Percentiles rank a stretch among this genome's conserved stretches.
These are phyloP conservation scores for Eucera pruinosa DNA, from an alignment of 2,888 invertebrate genomes.

Conservation along the genomic window DNA sequence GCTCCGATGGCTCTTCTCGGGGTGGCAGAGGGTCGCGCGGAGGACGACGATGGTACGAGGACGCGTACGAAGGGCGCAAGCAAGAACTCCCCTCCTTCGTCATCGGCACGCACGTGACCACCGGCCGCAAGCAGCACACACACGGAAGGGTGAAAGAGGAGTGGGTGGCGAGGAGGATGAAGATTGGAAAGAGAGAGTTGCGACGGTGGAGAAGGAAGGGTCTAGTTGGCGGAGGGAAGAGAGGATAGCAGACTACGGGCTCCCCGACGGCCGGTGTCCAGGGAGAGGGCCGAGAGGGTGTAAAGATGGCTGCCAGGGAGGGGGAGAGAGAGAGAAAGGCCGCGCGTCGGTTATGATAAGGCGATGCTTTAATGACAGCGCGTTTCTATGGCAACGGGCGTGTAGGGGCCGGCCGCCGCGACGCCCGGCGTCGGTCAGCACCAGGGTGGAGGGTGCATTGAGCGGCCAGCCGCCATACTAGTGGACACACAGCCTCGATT, in stretches of 20 bases:
- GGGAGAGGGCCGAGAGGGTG: constrained; percentile 75
- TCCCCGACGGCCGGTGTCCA: constrained; percentile 67
- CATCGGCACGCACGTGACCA: constrained; percentile 74
- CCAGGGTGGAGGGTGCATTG: constrained; percentile 77
- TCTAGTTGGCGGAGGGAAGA: constrained; percentile 32
- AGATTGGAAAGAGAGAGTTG: constrained; percentile 46
- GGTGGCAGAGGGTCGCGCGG: constrained; percentile 1
- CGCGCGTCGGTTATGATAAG: constrained; percentile 84
- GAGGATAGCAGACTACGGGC: constrained; percentile 63
- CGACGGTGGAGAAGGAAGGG: constrained; percentile 44
- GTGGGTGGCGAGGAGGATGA: constrained; percentile 9
- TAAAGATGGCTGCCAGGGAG: constrained; percentile 82
- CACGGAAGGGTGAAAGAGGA: constrained; percentile 20
- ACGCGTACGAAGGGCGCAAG: constrained; percentile 70
- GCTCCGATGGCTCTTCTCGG: neutral
- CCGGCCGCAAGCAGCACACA: constrained; percentile 67
- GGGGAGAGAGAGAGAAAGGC: constrained; percentile 68
- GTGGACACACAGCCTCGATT: constrained; percentile 82
- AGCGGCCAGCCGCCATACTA: constrained; percentile 82
- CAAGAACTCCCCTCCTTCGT: constrained; percentile 73
- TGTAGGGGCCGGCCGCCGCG: constrained; percentile 82
- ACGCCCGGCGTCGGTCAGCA: constrained; percentile 83
- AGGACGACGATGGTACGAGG: constrained; percentile 59
- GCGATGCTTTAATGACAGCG: constrained; percentile 85
- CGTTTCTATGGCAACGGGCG: constrained; percentile 82